Conservation (phyloP, 2,888 invertebrate genomes). For the Erynnis tages region DNA sequence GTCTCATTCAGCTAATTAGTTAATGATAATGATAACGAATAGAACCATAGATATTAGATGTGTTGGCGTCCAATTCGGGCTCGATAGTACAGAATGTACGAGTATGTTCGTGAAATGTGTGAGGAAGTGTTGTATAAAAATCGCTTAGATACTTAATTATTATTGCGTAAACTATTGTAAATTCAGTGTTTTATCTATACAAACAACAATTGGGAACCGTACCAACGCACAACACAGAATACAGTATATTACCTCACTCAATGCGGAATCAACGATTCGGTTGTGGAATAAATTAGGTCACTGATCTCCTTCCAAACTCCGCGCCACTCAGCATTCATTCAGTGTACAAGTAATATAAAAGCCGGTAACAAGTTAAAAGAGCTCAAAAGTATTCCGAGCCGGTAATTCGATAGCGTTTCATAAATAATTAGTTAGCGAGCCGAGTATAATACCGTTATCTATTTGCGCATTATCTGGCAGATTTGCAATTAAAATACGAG, state of each 20-base stretch:
- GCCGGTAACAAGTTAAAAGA: slow-evolving; percentile 19
- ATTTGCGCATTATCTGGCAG: slow-evolving; percentile 81
- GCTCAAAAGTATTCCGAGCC: slow-evolving; percentile 41
- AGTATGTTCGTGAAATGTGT: too few species aligned
- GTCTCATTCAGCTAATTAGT: too few species aligned
- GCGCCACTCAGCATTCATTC: slow-evolving; percentile 8
- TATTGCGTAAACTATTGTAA: too few species aligned
- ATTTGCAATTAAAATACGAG: slow-evolving; percentile 81
- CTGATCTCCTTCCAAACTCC: slow-evolving; percentile 14
- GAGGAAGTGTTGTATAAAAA: too few species aligned
- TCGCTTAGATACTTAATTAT: too few species aligned
- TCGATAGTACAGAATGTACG: too few species aligned
- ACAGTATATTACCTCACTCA: neutral
- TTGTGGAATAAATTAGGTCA: slow-evolving; percentile 24
- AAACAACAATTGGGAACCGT: too few species aligned
- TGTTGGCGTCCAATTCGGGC: too few species aligned
- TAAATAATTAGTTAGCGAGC: slow-evolving; percentile 77
- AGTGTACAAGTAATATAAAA: slow-evolving; percentile 14
- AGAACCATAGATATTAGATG: too few species aligned
- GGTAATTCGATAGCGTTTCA: slow-evolving; percentile 63
- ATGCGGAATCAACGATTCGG: slow-evolving; percentile 6
- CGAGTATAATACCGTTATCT: slow-evolving; percentile 78
- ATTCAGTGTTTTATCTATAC: too few species aligned
- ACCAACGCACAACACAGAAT: neutral
- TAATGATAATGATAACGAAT: too few species aligned